phyloP scores from a whole-genome alignment of 2,888 invertebrate species.

The Phortica okadai region DNA sequence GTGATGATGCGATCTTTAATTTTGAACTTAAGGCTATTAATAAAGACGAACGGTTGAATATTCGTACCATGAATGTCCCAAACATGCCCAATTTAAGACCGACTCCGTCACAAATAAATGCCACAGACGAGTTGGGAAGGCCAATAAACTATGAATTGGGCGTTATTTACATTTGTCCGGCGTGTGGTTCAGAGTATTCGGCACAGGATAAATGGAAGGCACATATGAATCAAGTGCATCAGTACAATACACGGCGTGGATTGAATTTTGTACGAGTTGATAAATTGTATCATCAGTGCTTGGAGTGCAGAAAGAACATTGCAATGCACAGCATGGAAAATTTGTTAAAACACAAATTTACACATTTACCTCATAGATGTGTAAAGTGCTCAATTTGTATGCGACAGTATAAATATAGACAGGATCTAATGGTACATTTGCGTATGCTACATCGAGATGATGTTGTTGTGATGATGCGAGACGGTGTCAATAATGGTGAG shows the following conservation, averaged over 20 bases:
- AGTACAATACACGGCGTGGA: constrained; percentile 68
- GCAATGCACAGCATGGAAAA: constrained; percentile 73
- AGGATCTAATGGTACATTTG: constrained; percentile 72
- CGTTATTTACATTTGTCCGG: constrained; percentile 71
- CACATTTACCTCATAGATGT: constrained; percentile 70
- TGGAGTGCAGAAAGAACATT: constrained; percentile 70
- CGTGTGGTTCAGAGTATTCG: constrained; percentile 65
- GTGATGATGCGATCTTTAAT: constrained; percentile 69
- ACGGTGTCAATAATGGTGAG: constrained; percentile 35
- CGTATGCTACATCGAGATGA: constrained; percentile 70
- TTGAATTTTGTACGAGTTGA: constrained; percentile 69
- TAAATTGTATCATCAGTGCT: constrained; percentile 69
- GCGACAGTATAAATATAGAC: constrained; percentile 71
- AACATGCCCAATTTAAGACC: constrained; percentile 36
- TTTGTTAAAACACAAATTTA: constrained; percentile 71
- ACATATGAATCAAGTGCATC: constrained; percentile 67
- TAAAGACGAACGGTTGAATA: background rate
- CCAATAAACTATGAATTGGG: constrained; percentile 68
- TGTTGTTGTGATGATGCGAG: constrained; percentile 56
- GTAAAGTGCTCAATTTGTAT: constrained; percentile 69
- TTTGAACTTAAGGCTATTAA: constrained; percentile 60
- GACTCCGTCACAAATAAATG: constrained; percentile 62
- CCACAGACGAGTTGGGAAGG: constrained; percentile 60
- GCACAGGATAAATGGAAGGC: constrained; percentile 71
- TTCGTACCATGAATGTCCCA: background rate